phyloP scores from a whole-genome alignment of 2,797 vertebrate genomes.

The Telmatherina bonti region DNA sequence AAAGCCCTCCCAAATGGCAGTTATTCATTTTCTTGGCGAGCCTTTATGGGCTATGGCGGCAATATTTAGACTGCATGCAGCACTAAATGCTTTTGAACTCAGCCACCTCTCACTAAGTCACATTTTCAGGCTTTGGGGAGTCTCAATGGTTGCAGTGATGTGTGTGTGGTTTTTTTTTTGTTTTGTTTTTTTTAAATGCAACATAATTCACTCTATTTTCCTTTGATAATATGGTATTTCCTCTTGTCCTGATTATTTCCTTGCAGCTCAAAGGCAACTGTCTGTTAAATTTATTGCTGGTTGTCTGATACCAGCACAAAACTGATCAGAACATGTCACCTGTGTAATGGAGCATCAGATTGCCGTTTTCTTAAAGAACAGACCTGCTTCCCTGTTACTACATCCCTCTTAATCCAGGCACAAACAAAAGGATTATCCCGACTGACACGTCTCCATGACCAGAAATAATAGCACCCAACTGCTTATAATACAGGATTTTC shows the following conservation, averaged over 20 bases:
- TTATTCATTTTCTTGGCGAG: conserved; percentile 64
- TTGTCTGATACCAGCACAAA: conserved; percentile 2
- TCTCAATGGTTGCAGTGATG: conserved; percentile 17
- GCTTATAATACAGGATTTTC: conserved; percentile 50
- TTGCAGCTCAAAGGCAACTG: not conserved
- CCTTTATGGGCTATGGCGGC: conserved; percentile 49
- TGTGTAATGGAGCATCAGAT: conserved; percentile 9
- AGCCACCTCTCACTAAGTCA: conserved; percentile 54
- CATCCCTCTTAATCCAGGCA: conserved; percentile 36
- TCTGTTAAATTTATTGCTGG: not conserved
- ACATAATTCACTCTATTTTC: conserved; percentile 33
- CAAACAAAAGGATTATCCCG: conserved; percentile 51
- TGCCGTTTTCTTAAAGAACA: conserved; percentile 29
- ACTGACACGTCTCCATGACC: conserved; percentile 26
- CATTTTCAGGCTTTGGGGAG: conserved; percentile 28
- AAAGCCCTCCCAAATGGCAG: conserved; percentile 60
- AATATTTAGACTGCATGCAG: conserved; percentile 61
- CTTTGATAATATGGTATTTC: conserved; percentile 23
- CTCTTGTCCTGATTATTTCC: conserved; percentile 10
- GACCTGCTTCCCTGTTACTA: conserved; percentile 14
- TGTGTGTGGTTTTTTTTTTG: conserved; percentile 9
- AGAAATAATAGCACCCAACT: conserved; percentile 39
- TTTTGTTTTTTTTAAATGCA: conserved; percentile 22
- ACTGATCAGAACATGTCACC: conserved; percentile 10
- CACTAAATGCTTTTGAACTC: conserved; percentile 69